phyloP scores from a whole-genome alignment of 1,140 invertebrate genomes.

The Orius insidiosus region DNA sequence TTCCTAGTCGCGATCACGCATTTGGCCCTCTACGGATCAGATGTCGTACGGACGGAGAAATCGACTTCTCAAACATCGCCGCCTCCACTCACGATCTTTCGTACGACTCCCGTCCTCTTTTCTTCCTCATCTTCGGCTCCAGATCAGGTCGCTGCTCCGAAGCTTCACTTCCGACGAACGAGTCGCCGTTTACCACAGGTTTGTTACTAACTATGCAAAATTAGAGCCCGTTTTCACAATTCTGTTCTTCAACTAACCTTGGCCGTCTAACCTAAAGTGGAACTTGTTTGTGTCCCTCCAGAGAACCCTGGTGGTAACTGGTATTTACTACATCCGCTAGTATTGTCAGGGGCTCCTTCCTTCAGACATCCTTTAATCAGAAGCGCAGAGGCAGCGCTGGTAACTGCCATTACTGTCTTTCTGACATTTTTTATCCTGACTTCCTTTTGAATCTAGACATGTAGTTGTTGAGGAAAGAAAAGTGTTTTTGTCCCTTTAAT shows the following conservation, averaged over 20 bases:
- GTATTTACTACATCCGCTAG: too few species aligned
- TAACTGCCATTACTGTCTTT: neutral
- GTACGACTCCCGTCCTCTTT: neutral
- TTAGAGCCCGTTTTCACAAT: neutral
- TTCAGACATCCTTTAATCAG: too few species aligned
- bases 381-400: neutral
- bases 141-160: constrained; percentile 27
- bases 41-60: constrained; percentile 7
- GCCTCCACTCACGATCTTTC: neutral
- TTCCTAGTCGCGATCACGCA: constrained; percentile 11
- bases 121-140: constrained; percentile 22
- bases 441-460: too few species aligned
- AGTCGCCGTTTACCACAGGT: constrained; percentile 37
- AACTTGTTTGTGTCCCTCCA: constrained; percentile 21
- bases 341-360: too few species aligned
- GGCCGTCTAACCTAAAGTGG: constrained; percentile 13
- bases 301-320: too few species aligned
- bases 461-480: neutral
- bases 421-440: neutral
- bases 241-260: constrained; percentile 18
- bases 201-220: too few species aligned
- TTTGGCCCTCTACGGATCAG: constrained; percentile 16
- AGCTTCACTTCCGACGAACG: constrained; percentile 31
- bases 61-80: constrained; percentile 5
- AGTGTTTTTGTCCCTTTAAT: neutral